phyloP scores from a whole-genome alignment of 2,888 invertebrate genomes.

The Eupithecia centaureata region DNA sequence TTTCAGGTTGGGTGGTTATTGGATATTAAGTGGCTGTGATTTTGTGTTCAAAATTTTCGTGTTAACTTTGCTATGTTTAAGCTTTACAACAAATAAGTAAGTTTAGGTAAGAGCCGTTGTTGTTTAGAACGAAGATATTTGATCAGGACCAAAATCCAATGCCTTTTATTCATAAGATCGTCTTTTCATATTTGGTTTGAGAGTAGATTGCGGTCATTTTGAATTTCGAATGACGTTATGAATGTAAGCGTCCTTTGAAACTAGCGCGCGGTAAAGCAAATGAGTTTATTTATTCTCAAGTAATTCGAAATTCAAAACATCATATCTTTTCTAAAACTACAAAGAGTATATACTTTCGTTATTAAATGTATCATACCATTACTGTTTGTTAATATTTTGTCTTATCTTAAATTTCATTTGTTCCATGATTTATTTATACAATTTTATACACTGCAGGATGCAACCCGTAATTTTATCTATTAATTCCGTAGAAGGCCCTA shows the following conservation, averaged over 20 bases:
- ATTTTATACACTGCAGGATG: too few relatives aligned
- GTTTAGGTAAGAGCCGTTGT: neutral
- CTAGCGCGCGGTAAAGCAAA: neutral
- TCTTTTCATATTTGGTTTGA: neutral
- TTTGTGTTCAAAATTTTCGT: constrained; percentile 12
- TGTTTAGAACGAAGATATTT: neutral
- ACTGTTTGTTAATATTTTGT: too few relatives aligned
- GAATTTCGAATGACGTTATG: neutral
- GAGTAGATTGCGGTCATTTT: neutral
- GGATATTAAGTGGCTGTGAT: neutral
- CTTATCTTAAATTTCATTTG: too few relatives aligned
- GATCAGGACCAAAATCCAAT: neutral
- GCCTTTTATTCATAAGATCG: neutral
- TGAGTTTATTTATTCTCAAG: neutral
- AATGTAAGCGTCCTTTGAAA: neutral
- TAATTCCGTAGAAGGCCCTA: neutral
- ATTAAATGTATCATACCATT: neutral
- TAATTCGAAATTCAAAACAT: neutral
- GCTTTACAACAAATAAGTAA: too few relatives aligned
- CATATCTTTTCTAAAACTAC: too few relatives aligned
- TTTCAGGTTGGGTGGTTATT: neutral
- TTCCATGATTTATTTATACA: too few relatives aligned
- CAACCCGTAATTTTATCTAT: too few relatives aligned
- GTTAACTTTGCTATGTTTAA: neutral
- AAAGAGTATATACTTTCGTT: too few relatives aligned